These are phyloP conservation scores for Acanthisitta chloris DNA, from an alignment of 2,113 vertebrate species.

Conservation along the genomic window DNA sequence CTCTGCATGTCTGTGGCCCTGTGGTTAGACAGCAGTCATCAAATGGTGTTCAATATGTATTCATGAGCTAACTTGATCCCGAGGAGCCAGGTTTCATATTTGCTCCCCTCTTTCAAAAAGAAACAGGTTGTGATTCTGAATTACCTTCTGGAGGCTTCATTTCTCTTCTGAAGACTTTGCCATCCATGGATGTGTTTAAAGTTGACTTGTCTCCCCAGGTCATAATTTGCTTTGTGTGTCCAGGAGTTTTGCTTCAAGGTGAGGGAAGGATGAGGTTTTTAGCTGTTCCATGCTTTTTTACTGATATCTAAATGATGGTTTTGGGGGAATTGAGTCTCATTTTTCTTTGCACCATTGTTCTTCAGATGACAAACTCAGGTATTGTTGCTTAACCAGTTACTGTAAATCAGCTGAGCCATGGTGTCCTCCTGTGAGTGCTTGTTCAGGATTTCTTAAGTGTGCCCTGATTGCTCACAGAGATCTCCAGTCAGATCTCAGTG, in stretches of 20 bases:
- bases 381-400: neutral
- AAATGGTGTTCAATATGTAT: neutral
- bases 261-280: neutral
- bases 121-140: neutral
- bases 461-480: neutral
- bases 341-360: neutral
- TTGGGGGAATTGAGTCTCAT: neutral
- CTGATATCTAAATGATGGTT: neutral
- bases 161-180: neutral
- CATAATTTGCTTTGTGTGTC: neutral
- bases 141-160: neutral
- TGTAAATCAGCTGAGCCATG: neutral
- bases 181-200: neutral
- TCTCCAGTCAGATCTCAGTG: neutral
- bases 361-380: neutral
- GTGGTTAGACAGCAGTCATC: neutral
- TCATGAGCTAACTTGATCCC: neutral
- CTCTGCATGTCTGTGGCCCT: neutral
- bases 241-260: neutral
- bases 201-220: neutral
- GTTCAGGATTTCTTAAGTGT: neutral
- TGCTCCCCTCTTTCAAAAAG: neutral
- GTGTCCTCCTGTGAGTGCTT: neutral
- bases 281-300: neutral
- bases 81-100: neutral